Evolutionary conservation across 92 coral and sea anemone species (phyloP).

Genomic region (Scolanthus callimorphus): DNA sequence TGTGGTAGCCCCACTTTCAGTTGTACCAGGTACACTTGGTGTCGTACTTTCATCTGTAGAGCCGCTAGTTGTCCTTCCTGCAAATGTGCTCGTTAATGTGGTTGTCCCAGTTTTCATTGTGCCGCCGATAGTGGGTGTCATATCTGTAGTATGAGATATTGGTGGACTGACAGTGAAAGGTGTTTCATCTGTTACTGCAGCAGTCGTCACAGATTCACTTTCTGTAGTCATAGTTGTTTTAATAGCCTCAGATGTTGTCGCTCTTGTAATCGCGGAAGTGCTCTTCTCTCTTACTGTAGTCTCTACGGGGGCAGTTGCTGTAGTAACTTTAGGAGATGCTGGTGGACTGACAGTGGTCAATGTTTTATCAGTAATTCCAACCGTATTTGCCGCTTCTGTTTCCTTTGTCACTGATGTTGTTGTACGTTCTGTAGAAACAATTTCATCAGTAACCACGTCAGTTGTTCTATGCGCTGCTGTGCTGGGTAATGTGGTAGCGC

Average conservation of each 20-base stretch:
- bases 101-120: not conserved
- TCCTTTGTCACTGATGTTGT: constrained; percentile 3
- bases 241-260: too few relatives aligned
- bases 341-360: too few relatives aligned
- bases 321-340: too few relatives aligned
- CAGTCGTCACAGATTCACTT: not conserved
- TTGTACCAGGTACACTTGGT: not conserved
- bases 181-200: not conserved
- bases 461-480: not conserved
- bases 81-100: not conserved
- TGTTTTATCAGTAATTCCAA: not conserved
- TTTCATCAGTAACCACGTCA: not conserved
- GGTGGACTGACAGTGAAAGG: not conserved
- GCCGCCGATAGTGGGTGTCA: not conserved
- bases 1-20: not conserved
- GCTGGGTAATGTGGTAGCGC: too few relatives aligned
- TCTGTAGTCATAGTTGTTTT: too few relatives aligned
- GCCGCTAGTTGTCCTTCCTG: not conserved
- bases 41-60: not conserved
- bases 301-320: too few relatives aligned
- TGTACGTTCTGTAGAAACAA: not conserved
- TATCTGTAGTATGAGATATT: not conserved
- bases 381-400: too few relatives aligned
- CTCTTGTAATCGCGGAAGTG: not conserved
- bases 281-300: not conserved